A percentile compares a stretch with the other conserved stretches of the same genome.
Conservation (phyloP, 2,888 invertebrate genomes). For the Spatulosminthurus flaviceps region DNA sequence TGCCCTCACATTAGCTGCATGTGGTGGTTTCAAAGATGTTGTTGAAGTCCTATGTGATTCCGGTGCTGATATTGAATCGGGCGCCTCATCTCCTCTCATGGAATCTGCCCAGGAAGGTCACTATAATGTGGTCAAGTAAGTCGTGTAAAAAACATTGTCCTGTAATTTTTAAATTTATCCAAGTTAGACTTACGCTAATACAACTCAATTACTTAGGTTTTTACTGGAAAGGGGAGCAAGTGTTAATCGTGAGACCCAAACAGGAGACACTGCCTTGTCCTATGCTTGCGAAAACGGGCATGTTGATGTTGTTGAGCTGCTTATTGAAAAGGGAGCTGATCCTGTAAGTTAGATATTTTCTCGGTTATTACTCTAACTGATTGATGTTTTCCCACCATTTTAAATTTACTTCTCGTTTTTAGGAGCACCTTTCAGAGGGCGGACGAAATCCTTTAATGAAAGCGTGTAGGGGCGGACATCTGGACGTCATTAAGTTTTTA, state of each 20-base stretch:
- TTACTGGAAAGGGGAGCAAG: constrained; percentile 85
- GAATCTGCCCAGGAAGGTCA: constrained; percentile 99
- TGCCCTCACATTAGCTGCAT: constrained; percentile 92
- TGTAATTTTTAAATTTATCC: not conserved
- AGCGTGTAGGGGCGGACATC: constrained; percentile 94
- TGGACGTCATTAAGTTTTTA: constrained; percentile 95
- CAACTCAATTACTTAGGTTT: no score
- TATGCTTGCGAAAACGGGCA: constrained; percentile 99
- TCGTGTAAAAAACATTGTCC: not conserved
- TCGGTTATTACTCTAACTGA: no score
- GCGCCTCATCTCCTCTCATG: constrained; percentile 96
- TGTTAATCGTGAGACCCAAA: constrained; percentile 93
- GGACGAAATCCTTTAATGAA: constrained; percentile 98
- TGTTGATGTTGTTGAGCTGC: constrained; percentile 93
- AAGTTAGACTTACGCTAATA: no score
- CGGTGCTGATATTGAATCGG: constrained; percentile 94
- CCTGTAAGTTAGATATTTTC: constrained; percentile 69
- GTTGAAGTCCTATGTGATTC: constrained; percentile 90
- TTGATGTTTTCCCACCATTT: no score
- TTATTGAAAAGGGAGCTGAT: constrained; percentile 89
- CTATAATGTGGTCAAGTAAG: constrained; percentile 79
- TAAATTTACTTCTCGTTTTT: constrained; percentile 55
- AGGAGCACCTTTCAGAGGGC: constrained; percentile 96
- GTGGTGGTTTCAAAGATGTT: constrained; percentile 97
- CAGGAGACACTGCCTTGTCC: constrained; percentile 94